Percentiles rank a stretch among this genome's conserved stretches.
These are phyloP conservation scores for Marasmarcha lunaedactyla DNA, from an alignment of 2,888 invertebrate genomes.

Conservation along the genomic window DNA sequence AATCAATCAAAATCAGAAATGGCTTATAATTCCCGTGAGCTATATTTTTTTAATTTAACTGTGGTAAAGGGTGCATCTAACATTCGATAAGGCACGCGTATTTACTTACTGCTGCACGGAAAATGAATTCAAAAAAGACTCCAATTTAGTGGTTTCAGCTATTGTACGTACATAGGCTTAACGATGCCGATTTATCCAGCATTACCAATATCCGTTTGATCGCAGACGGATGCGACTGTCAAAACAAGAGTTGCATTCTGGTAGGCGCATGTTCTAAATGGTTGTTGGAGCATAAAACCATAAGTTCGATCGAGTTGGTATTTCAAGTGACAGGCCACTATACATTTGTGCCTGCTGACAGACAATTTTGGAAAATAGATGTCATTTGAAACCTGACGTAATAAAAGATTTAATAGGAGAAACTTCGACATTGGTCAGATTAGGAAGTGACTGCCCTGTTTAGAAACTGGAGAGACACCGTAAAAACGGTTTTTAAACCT, in stretches of 20 bases:
- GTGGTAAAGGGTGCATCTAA: slow-evolving; percentile 2
- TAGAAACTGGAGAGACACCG: too few species aligned
- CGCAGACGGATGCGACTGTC: too few species aligned
- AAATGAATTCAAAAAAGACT: neutral
- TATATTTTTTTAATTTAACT: neutral
- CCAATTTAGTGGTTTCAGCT: slow-evolving; percentile 1
- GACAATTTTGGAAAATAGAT: too few species aligned
- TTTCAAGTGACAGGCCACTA: too few species aligned
- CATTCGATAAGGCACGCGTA: neutral
- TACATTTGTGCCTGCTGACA: neutral
- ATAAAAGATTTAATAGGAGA: slow-evolving; percentile 1
- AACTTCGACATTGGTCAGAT: neutral
- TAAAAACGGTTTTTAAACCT: neutral
- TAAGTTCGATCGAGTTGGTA: neutral
- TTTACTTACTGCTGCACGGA: slow-evolving; percentile 1
- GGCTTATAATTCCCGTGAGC: too few species aligned
- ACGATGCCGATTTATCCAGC: too few species aligned
- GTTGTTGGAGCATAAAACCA: neutral
- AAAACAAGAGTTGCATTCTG: neutral
- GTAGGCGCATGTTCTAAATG: neutral
- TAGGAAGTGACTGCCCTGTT: neutral
- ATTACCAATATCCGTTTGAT: too few species aligned
- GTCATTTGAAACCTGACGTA: neutral
- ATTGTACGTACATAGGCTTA: neutral
- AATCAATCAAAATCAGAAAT: too few species aligned